Evolutionary conservation across 2,797 vertebrate genomes (phyloP).

Genomic region (Pangasius mekongensis): DNA sequence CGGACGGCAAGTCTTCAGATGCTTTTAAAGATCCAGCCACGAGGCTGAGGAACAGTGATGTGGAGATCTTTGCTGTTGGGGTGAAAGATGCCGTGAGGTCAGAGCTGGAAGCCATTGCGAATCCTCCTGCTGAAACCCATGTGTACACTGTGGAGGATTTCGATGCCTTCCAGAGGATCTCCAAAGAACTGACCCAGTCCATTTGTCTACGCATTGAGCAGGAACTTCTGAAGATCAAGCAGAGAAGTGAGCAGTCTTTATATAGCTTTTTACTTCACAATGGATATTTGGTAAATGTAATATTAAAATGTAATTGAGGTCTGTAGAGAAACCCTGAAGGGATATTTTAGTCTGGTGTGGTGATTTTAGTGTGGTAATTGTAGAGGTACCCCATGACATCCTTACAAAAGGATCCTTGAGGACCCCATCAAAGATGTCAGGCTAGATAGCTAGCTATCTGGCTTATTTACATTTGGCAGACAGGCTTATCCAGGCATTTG

Average conservation of each 20-base stretch:
- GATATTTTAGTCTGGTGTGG: neutral
- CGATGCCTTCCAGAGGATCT: constrained; percentile 96
- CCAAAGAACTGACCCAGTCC: constrained; percentile 92
- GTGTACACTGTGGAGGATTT: constrained; percentile 98
- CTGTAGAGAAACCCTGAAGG: neutral
- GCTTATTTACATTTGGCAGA: neutral
- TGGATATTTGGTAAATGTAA: neutral
- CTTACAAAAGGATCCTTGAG: neutral
- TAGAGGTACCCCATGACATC: neutral
- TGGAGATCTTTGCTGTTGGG: constrained; percentile 97
- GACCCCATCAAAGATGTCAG: neutral
- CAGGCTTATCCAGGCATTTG: neutral
- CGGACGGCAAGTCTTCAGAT: constrained; percentile 96
- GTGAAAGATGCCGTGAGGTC: constrained; percentile 93
- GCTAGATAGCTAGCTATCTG: neutral
- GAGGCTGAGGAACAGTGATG: constrained; percentile 84
- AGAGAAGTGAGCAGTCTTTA: constrained; percentile 81
- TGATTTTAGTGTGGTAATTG: neutral
- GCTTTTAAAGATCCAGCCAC: constrained; percentile 91
- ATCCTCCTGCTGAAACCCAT: constrained; percentile 86
- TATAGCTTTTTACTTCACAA: neutral
- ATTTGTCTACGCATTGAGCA: constrained; percentile 96
- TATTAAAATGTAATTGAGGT: neutral
- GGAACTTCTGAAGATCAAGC: constrained; percentile 85
- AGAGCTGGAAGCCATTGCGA: constrained; percentile 94